Evolutionary conservation across 2,797 vertebrate species (phyloP).

Genomic region (Anabas testudineus): DNA sequence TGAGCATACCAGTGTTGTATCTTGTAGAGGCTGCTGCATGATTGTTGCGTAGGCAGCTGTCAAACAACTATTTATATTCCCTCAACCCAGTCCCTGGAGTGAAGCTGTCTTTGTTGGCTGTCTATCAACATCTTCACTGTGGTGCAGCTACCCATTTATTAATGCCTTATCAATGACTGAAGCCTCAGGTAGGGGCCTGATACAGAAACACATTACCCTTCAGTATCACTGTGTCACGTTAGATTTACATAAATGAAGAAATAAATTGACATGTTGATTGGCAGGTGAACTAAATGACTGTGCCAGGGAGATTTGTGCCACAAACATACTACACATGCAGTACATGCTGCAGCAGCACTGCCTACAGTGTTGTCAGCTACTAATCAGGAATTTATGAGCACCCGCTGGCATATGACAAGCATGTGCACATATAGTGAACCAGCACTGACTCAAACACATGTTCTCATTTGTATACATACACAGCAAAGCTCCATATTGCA

Average conservation of each 20-base stretch:
- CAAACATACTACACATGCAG: conserved; percentile 10
- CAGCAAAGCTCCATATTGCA: background rate
- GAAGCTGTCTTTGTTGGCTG: conserved; percentile 34
- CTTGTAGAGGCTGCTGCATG: background rate
- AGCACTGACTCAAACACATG: conserved; percentile 12
- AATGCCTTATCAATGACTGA: conserved; percentile 70
- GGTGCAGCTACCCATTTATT: conserved; percentile 54
- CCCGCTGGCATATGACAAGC: conserved; percentile 30
- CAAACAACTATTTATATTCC: conserved; percentile 35
- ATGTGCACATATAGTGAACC: conserved; percentile 36
- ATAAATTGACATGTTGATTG: conserved; percentile 60
- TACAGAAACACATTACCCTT: conserved; percentile 39
- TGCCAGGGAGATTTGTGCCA: conserved; percentile 33
- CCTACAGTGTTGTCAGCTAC: conserved; percentile 41
- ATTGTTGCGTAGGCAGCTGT: conserved; percentile 33
- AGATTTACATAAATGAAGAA: conserved; percentile 53
- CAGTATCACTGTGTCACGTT: conserved; percentile 45
- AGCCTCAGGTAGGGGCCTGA: conserved; percentile 27
- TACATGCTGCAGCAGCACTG: conserved; percentile 9
- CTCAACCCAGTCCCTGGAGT: conserved; percentile 37
- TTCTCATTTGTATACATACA: conserved; percentile 1
- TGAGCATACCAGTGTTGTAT: background rate
- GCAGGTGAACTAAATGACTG: conserved; percentile 49
- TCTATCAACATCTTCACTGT: conserved; percentile 39
- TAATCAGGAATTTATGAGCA: conserved; percentile 46